These are phyloP conservation scores for Chloebia gouldiae DNA, from an alignment of 2,113 vertebrate genomes.

Conservation along the genomic window DNA sequence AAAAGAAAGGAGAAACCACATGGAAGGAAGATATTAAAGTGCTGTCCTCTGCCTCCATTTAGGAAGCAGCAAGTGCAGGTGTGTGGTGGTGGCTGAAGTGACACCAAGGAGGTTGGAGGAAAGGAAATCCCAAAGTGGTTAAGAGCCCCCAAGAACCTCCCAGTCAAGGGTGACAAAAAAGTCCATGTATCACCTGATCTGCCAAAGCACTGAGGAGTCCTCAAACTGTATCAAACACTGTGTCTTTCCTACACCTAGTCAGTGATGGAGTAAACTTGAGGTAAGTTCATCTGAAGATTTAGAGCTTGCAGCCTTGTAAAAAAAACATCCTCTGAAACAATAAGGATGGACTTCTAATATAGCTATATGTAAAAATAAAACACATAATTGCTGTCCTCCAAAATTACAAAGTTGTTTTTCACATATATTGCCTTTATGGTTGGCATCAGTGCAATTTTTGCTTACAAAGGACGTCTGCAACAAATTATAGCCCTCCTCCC, in stretches of 20 bases:
- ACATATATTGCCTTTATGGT: neutral
- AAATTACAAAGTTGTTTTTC: neutral
- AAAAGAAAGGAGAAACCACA: neutral
- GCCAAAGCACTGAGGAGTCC: neutral
- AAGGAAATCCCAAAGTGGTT: accelerated
- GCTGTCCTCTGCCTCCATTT: neutral
- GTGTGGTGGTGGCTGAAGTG: neutral
- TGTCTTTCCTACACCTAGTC: neutral
- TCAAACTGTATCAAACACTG: neutral
- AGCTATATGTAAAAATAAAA: neutral
- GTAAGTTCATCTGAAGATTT: neutral
- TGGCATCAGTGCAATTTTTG: neutral
- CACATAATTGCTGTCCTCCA: neutral
- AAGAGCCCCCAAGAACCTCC: accelerated
- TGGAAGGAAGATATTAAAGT: neutral
- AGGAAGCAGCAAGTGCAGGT: neutral
- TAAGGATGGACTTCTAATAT: neutral
- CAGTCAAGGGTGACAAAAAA: neutral
- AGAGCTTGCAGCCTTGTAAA: neutral
- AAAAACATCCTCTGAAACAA: neutral
- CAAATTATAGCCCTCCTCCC: neutral
- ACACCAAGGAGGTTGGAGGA: neutral
- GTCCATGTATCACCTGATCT: accelerated
- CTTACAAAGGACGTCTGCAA: neutral
- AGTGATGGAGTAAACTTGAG: neutral